Percentiles rank a stretch among this genome's conserved stretches.
Evolutionary conservation across 2,113 vertebrate genomes (phyloP).

Genomic region (Plectropomus leopardus): DNA sequence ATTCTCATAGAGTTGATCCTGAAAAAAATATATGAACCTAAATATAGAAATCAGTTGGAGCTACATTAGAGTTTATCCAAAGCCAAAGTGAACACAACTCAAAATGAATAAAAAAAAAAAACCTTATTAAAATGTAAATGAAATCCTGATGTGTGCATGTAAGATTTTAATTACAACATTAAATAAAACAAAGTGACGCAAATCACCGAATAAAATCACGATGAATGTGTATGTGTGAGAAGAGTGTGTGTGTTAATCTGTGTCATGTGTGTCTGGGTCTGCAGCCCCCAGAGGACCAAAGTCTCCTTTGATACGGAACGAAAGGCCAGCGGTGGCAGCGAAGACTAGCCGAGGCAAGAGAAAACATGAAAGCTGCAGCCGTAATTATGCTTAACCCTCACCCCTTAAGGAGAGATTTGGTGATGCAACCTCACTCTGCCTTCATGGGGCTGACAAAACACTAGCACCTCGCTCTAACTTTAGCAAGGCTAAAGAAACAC

Average conservation of each 20-base stretch:
- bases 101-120: conserved; percentile 6
- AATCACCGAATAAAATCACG: conserved; percentile 25
- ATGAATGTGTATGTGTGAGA: not conserved
- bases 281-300: conserved; percentile 50
- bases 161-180: not conserved
- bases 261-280: conserved; percentile 37
- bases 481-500: not conserved
- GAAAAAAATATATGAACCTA: not conserved
- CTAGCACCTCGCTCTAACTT: conserved; percentile 37
- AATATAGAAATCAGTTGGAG: conserved; percentile 10
- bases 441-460: conserved; percentile 25
- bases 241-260: conserved; percentile 34
- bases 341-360: conserved; percentile 41
- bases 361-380: conserved; percentile 66
- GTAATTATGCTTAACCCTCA: conserved; percentile 68
- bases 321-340: conserved; percentile 60
- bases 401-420: conserved; percentile 58
- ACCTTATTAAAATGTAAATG: conserved; percentile 19
- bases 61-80: not conserved
- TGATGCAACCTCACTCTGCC: conserved; percentile 64
- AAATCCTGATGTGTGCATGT: conserved; percentile 1
- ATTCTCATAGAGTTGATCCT: not conserved
- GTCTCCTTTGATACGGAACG: conserved; percentile 65
- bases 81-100: not conserved
- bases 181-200: not conserved